Evolutionary conservation across 2,113 vertebrate genomes (phyloP).

Genomic region (Archilochus colubris): DNA sequence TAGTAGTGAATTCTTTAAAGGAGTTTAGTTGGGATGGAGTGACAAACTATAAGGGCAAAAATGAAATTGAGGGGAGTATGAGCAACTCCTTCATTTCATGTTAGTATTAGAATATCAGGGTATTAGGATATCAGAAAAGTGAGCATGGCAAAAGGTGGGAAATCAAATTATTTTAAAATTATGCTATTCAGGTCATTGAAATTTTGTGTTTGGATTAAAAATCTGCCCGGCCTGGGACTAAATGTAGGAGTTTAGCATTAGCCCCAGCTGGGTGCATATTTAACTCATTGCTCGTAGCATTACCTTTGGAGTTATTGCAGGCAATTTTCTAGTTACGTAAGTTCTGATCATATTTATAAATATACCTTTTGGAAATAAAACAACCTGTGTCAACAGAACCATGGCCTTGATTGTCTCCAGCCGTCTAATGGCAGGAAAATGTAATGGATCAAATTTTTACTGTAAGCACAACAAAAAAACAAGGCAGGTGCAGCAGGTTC

Average conservation of each 20-base stretch:
- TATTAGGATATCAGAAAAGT: neutral
- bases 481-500: neutral
- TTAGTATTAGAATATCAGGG: neutral
- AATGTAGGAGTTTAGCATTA: neutral
- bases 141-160: neutral
- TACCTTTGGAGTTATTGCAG: neutral
- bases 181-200: neutral
- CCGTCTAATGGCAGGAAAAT: neutral
- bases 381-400: neutral
- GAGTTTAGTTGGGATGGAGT: neutral
- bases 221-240: neutral
- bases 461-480: neutral
- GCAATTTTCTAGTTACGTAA: neutral
- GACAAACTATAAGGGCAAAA: neutral
- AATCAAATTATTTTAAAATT: neutral
- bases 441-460: neutral
- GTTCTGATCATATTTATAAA: neutral
- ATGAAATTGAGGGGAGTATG: neutral
- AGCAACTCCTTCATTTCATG: neutral
- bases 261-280: neutral
- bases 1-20: neutral
- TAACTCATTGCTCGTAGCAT: neutral
- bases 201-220: neutral
- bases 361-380: neutral
- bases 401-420: neutral